phyloP scores from a whole-genome alignment of 2,888 invertebrate genomes.

The Scotopteryx bipunctaria region DNA sequence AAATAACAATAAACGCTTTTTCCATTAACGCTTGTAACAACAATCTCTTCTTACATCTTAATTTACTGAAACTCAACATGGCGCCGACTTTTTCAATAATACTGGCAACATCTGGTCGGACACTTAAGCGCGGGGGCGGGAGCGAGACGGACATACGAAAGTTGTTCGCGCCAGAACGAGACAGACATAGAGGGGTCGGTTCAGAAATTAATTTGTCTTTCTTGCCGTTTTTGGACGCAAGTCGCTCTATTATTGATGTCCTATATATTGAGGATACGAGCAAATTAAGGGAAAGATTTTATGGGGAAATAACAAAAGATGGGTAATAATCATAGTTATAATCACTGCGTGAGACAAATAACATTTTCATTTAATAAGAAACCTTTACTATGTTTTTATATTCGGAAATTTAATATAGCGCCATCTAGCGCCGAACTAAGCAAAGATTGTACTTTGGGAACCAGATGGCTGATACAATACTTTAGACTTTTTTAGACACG shows the following conservation, averaged over 20 bases:
- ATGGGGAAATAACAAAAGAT: background rate
- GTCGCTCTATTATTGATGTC: conserved; percentile 72
- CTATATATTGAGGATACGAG: conserved; percentile 12
- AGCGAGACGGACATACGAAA: conserved; percentile 50
- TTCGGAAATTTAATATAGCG: too few relatives aligned
- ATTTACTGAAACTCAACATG: conserved; percentile 78
- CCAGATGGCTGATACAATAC: too few relatives aligned
- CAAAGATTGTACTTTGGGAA: too few relatives aligned
- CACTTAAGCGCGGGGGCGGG: conserved; percentile 77
- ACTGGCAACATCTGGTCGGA: conserved; percentile 74
- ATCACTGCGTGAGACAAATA: too few relatives aligned
- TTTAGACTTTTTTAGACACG: too few relatives aligned
- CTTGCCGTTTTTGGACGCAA: conserved; percentile 64
- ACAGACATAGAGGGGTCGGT: conserved; percentile 53
- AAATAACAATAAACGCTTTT: conserved; percentile 34
- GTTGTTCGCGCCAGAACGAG: conserved; percentile 45
- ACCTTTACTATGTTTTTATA: too few relatives aligned
- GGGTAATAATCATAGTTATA: background rate
- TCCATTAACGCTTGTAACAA: conserved; percentile 47
- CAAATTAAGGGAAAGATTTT: conserved; percentile 7
- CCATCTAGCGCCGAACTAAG: too few relatives aligned
- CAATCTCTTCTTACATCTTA: conserved; percentile 72
- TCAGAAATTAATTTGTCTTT: conserved; percentile 80
- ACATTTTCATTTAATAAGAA: too few relatives aligned
- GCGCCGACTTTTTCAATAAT: conserved; percentile 81